A percentile compares a stretch with the other conserved stretches of the same genome.
Conservation (phyloP, 2,888 invertebrate genomes). For the Bellardia bayeri region DNA sequence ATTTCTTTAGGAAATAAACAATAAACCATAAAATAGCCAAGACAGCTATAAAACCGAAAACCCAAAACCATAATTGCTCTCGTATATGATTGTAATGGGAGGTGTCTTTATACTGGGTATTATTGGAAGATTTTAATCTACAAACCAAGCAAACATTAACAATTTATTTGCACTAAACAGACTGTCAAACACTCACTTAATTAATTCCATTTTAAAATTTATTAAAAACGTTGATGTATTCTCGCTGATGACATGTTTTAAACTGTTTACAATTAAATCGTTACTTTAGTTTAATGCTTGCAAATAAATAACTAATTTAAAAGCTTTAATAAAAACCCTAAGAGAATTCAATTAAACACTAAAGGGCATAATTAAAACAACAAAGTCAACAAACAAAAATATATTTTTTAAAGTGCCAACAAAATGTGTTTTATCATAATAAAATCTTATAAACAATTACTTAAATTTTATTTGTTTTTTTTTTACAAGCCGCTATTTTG, state of each 20-base stretch:
- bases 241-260: background rate
- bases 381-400: background rate
- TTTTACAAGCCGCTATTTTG: background rate
- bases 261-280: constrained; percentile 21
- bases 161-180: no score
- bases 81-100: constrained; percentile 30
- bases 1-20: constrained; percentile 36
- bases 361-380: background rate
- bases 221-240: background rate
- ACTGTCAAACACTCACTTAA: constrained; percentile 23
- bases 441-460: no score
- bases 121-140: constrained; percentile 53
- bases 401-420: background rate
- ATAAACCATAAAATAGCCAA: background rate
- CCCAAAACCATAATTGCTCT: constrained; percentile 55
- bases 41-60: constrained; percentile 6
- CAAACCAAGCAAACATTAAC: no score
- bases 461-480: no score
- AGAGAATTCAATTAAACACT: constrained; percentile 6
- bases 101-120: constrained; percentile 11
- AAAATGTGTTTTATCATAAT: background rate
- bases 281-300: constrained; percentile 15
- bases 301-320: constrained; percentile 3
- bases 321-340: background rate
- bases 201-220: constrained; percentile 44